A percentile compares a stretch with the other conserved stretches of the same genome.
Evolutionary conservation across 2,113 vertebrate genomes (phyloP).

Genomic region (Peucedramus taeniatus): DNA sequence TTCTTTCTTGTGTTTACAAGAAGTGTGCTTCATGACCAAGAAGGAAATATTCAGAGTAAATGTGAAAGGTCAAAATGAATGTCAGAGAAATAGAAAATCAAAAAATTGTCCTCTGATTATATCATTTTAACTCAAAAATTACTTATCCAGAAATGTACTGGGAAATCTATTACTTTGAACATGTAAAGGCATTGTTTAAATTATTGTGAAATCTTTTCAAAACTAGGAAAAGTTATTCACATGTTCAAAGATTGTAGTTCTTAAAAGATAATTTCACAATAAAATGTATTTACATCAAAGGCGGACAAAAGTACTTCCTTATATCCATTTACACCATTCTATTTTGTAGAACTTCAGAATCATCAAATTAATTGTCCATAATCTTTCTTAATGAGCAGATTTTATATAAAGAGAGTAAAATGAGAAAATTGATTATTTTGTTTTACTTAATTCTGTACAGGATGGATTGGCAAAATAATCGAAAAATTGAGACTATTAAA

Average conservation of each 20-base stretch:
- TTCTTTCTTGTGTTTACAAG: background rate
- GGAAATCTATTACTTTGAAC: background rate
- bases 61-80: slow-evolving; percentile 35
- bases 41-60: background rate
- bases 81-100: background rate
- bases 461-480: background rate
- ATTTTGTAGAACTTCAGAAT: background rate
- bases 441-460: background rate
- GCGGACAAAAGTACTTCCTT: background rate
- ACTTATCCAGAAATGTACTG: background rate
- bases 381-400: background rate
- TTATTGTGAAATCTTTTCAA: slow-evolving; percentile 23
- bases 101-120: background rate
- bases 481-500: background rate
- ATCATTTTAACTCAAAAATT: background rate
- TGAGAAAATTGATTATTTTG: background rate
- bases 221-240: background rate
- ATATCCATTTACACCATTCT: background rate
- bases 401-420: background rate
- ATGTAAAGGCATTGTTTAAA: background rate
- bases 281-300: background rate
- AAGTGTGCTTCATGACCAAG: background rate
- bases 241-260: background rate
- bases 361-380: background rate
- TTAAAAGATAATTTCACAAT: background rate